Percentiles rank a stretch among this genome's conserved stretches.
Evolutionary conservation across 2,113 vertebrate genomes (phyloP).

Genomic region (Pollachius pollachius): DNA sequence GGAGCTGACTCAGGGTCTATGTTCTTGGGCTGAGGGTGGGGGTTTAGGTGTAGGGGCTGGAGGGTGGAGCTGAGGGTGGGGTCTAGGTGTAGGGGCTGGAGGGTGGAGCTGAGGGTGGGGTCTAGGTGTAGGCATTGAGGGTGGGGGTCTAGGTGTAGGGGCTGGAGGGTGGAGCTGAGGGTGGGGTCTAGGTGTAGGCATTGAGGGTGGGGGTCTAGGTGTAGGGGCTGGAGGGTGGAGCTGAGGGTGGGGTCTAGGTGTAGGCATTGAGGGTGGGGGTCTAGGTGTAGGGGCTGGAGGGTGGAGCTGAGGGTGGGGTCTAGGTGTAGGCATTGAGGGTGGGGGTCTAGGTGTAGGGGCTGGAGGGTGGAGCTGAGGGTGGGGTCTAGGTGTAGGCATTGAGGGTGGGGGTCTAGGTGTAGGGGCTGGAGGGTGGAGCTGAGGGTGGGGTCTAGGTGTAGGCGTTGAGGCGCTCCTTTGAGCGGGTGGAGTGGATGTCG

Average conservation of each 20-base stretch:
- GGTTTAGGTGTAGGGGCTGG: slow-evolving; percentile 84
- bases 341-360: slow-evolving; percentile 83
- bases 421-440: slow-evolving; percentile 94
- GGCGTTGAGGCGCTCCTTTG: slow-evolving; percentile 98
- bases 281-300: slow-evolving; percentile 84
- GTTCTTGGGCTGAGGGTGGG: slow-evolving; percentile 54
- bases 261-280: slow-evolving; percentile 53
- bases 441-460: slow-evolving; percentile 85
- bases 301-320: slow-evolving; percentile 52
- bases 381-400: slow-evolving; percentile 51
- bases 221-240: no score
- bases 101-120: slow-evolving; percentile 36
- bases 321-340: no score
- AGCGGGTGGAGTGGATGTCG: slow-evolving; percentile 98
- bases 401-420: slow-evolving; percentile 81
- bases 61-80: slow-evolving; percentile 50
- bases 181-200: slow-evolving; percentile 90
- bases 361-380: slow-evolving; percentile 46
- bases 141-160: slow-evolving; percentile 88
- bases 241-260: no score
- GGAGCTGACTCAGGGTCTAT: no score
- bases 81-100: not conserved
- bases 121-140: no score
- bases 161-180: slow-evolving; percentile 88
- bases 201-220: no score